phyloP scores from a whole-genome alignment of 2,797 vertebrate species.

The Phataginus tricuspis region DNA sequence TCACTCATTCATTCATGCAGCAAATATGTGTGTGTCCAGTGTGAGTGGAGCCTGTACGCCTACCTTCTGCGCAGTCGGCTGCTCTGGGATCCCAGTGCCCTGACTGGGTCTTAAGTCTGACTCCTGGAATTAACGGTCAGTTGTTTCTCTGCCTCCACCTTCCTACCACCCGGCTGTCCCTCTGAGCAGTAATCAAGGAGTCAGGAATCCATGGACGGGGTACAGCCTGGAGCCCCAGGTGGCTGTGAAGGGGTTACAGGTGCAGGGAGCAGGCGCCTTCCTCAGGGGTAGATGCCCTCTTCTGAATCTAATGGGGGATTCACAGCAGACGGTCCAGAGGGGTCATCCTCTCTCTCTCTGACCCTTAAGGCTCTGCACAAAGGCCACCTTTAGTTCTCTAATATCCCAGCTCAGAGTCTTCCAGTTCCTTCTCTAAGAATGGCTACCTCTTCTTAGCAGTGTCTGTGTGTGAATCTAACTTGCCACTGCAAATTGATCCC shows the following conservation, averaged over 20 bases:
- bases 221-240: background rate
- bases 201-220: background rate
- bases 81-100: background rate
- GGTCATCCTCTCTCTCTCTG: background rate
- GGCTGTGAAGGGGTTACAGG: background rate
- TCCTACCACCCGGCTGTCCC: background rate
- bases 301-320: background rate
- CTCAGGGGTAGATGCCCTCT: background rate
- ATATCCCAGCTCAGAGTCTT: background rate
- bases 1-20: background rate
- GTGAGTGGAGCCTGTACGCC: background rate
- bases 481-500: background rate
- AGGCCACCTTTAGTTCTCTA: background rate
- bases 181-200: background rate
- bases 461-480: too few relatives aligned
- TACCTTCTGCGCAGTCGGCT: background rate
- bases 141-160: background rate
- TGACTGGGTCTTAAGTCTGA: background rate
- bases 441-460: background rate
- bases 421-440: background rate
- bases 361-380: background rate
- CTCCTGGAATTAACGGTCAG: accelerated
- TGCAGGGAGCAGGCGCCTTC: background rate
- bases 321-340: background rate
- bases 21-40: background rate